A percentile compares a stretch with the other conserved stretches of the same genome.
Conservation (phyloP, 2,888 invertebrate species). For the Ormyrus thymus region DNA sequence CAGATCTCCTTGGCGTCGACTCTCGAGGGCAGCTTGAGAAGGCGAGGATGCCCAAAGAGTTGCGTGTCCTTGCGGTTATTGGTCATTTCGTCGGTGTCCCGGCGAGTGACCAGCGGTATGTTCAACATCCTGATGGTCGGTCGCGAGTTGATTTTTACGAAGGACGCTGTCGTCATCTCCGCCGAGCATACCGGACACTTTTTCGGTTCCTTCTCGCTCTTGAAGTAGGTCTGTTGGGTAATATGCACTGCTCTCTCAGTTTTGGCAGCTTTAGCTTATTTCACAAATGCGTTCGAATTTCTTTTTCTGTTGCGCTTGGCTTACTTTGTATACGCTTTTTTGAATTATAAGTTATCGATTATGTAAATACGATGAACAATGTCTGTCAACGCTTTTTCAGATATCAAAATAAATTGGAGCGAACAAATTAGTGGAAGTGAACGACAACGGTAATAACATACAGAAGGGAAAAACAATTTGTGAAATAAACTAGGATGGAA, state of each 20-base stretch:
- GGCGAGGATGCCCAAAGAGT: slow-evolving; percentile 77
- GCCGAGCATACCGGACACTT: slow-evolving; percentile 68
- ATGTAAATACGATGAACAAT: no score
- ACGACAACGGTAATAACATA: background rate
- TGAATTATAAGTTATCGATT: no score
- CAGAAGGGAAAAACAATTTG: slow-evolving; percentile 33
- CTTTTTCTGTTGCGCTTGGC: slow-evolving; percentile 2
- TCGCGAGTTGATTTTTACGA: slow-evolving; percentile 70
- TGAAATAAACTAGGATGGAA: slow-evolving; percentile 46
- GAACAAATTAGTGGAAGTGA: background rate
- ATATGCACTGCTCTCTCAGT: slow-evolving; percentile 66
- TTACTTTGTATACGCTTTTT: no score
- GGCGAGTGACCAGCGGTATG: slow-evolving; percentile 77
- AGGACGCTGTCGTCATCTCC: slow-evolving; percentile 66
- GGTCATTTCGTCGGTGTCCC: slow-evolving; percentile 75
- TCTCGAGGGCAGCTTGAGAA: slow-evolving; percentile 77
- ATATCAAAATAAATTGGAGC: no score
- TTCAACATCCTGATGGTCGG: slow-evolving; percentile 75
- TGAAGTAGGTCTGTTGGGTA: slow-evolving; percentile 71
- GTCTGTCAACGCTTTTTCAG: no score
- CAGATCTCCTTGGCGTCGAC: slow-evolving; percentile 76
- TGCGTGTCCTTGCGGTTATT: slow-evolving; percentile 74
- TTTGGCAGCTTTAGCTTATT: slow-evolving; percentile 63
- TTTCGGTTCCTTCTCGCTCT: slow-evolving; percentile 65
- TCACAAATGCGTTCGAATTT: slow-evolving; percentile 59